Conservation (phyloP, 2,888 invertebrate species). For the Elmis aenea region DNA sequence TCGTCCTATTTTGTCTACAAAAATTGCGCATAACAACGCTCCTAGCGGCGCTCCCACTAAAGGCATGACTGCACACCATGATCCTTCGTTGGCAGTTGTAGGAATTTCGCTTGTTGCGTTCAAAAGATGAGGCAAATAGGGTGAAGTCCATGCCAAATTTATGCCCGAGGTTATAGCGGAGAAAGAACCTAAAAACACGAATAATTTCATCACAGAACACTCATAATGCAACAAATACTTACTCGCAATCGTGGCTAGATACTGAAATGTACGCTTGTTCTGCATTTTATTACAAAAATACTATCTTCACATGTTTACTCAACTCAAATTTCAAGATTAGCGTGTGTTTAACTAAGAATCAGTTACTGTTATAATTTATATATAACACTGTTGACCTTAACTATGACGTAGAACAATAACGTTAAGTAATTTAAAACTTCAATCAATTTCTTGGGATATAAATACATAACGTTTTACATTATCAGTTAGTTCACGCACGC, state of each 20-base stretch:
- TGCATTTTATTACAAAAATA: too few species aligned
- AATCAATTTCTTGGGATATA: too few species aligned
- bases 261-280: constrained; percentile 31
- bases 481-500: too few species aligned
- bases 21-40: constrained; percentile 56
- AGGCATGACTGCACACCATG: constrained; percentile 62
- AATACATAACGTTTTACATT: too few species aligned
- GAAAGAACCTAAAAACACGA: constrained; percentile 31
- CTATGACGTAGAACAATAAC: too few species aligned
- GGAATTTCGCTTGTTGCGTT: constrained; percentile 45
- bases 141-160: constrained; percentile 55
- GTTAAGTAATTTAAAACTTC: too few species aligned
- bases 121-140: constrained; percentile 51
- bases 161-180: constrained; percentile 36
- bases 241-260: constrained; percentile 38
- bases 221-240: constrained; percentile 12
- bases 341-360: too few species aligned
- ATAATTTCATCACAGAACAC: neutral
- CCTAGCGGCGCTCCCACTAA: constrained; percentile 61
- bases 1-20: constrained; percentile 60
- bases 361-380: too few species aligned
- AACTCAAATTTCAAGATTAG: too few species aligned
- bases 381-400: too few species aligned
- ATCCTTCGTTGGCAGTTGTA: constrained; percentile 50
- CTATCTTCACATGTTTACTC: too few species aligned